phyloP scores from a whole-genome alignment of 2,888 invertebrate genomes.

The Scelioninae gen. 1 region DNA sequence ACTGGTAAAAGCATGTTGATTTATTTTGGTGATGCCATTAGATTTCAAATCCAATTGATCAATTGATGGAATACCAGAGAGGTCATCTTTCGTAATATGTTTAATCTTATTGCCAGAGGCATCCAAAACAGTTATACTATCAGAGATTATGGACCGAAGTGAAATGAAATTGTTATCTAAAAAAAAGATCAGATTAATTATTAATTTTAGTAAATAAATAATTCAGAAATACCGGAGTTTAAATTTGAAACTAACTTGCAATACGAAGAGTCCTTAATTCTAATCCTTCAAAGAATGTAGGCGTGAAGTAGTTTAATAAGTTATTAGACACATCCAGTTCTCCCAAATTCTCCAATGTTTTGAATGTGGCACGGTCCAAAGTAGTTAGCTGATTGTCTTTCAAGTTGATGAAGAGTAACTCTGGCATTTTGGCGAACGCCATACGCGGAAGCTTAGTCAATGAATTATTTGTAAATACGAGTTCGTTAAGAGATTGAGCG shows the following conservation, averaged over 20 bases:
- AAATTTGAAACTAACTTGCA: constrained; percentile 72
- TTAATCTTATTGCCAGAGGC: constrained; percentile 89
- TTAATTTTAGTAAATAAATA: background rate
- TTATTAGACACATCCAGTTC: constrained; percentile 91
- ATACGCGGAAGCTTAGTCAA: constrained; percentile 87
- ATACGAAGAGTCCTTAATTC: constrained; percentile 87
- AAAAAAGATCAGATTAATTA: constrained; percentile 19
- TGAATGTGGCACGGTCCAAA: constrained; percentile 87
- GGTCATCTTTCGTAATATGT: constrained; percentile 88
- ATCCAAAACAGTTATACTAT: constrained; percentile 88
- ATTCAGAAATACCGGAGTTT: background rate
- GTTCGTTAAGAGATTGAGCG: constrained; percentile 88
- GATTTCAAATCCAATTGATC: constrained; percentile 89
- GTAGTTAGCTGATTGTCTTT: constrained; percentile 88
- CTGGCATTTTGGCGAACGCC: constrained; percentile 88
- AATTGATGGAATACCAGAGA: constrained; percentile 87
- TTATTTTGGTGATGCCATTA: constrained; percentile 89
- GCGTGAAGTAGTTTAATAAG: constrained; percentile 87
- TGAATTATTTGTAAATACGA: constrained; percentile 89
- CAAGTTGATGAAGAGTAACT: constrained; percentile 88
- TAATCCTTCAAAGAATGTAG: constrained; percentile 88
- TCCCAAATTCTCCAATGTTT: constrained; percentile 87
- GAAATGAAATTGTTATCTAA: constrained; percentile 87
- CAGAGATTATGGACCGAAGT: constrained; percentile 85
- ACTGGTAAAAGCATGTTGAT: constrained; percentile 88